Evolutionary conservation across 2,888 invertebrate species (phyloP).

Genomic region (Mellilla xanthometata): DNA sequence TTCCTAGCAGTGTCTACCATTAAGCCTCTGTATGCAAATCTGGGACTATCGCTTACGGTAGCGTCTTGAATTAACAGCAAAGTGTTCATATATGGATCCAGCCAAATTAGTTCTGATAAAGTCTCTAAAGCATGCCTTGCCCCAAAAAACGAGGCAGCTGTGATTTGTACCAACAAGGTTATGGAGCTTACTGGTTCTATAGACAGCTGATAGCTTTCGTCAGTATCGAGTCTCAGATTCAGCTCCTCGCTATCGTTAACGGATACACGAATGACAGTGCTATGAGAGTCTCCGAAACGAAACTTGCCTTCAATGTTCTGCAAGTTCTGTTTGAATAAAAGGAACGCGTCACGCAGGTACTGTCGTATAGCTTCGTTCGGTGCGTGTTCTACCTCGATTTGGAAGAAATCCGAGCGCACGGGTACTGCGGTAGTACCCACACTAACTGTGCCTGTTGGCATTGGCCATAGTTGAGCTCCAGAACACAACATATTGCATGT

Average conservation of each 20-base stretch:
- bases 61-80: slow-evolving; percentile 85
- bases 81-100: slow-evolving; percentile 83
- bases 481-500: slow-evolving; percentile 91
- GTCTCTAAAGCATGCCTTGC: slow-evolving; percentile 90
- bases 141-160: slow-evolving; percentile 87
- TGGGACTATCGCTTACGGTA: slow-evolving; percentile 88
- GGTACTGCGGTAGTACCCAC: slow-evolving; percentile 85
- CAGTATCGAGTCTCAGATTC: slow-evolving; percentile 84
- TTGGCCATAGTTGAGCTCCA: slow-evolving; percentile 89
- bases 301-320: slow-evolving; percentile 56
- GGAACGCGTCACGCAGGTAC: slow-evolving; percentile 69
- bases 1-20: slow-evolving; percentile 95
- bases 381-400: slow-evolving; percentile 56
- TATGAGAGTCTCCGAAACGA: slow-evolving; percentile 58
- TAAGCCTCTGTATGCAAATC: slow-evolving; percentile 89
- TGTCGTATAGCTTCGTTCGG: slow-evolving; percentile 53
- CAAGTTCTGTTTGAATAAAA: slow-evolving; percentile 71
- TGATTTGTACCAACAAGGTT: slow-evolving; percentile 80
- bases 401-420: slow-evolving; percentile 79
- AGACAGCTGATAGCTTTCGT: slow-evolving; percentile 88
- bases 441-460: slow-evolving; percentile 87
- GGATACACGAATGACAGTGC: slow-evolving; percentile 65
- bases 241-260: slow-evolving; percentile 74
- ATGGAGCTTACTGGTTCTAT: slow-evolving; percentile 68
- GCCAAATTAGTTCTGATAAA: slow-evolving; percentile 89